Conservation (phyloP, 2,888 invertebrate species). For the Nycteola revayana region DNA sequence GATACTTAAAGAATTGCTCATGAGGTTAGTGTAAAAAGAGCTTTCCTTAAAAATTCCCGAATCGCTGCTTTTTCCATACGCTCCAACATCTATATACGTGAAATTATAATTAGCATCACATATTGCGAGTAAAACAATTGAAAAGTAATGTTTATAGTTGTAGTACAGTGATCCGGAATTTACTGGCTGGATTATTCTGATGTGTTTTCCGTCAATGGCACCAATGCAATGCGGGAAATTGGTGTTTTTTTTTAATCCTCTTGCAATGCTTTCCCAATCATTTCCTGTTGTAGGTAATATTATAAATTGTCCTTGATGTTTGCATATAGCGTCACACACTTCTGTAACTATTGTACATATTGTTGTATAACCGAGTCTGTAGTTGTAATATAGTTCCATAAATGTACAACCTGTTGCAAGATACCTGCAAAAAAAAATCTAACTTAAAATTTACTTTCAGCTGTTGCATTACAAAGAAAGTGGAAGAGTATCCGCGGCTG, state of each 20-base stretch:
- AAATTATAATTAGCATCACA: constrained; percentile 16
- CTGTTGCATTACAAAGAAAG: constrained; percentile 14
- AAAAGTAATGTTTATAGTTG: constrained; percentile 9
- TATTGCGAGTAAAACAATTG: constrained; percentile 5
- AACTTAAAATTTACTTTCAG: constrained; percentile 12
- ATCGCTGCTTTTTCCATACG: constrained; percentile 13
- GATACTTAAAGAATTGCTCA: constrained; percentile 12
- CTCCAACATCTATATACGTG: constrained; percentile 8
- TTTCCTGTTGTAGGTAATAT: constrained; percentile 7
- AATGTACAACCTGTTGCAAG: constrained; percentile 15
- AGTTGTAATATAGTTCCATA: constrained; percentile 15
- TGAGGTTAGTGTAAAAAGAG: constrained; percentile 13
- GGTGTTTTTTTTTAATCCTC: constrained; percentile 12
- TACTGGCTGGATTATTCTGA: constrained; percentile 9
- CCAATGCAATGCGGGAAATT: constrained; percentile 13
- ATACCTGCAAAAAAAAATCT: constrained; percentile 16
- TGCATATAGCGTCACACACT: constrained; percentile 14
- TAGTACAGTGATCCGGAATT: constrained; percentile 11
- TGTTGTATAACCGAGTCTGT: constrained; percentile 17
- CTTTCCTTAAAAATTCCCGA: constrained; percentile 12
- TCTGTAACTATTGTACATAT: constrained; percentile 14
- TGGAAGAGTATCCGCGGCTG: constrained; percentile 25
- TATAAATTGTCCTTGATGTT: constrained; percentile 10
- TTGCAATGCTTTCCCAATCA: constrained; percentile 13
- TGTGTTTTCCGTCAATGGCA: constrained; percentile 8